These are phyloP conservation scores for Leistus spinibarbis DNA, from an alignment of 2,888 invertebrate genomes.

Conservation along the genomic window DNA sequence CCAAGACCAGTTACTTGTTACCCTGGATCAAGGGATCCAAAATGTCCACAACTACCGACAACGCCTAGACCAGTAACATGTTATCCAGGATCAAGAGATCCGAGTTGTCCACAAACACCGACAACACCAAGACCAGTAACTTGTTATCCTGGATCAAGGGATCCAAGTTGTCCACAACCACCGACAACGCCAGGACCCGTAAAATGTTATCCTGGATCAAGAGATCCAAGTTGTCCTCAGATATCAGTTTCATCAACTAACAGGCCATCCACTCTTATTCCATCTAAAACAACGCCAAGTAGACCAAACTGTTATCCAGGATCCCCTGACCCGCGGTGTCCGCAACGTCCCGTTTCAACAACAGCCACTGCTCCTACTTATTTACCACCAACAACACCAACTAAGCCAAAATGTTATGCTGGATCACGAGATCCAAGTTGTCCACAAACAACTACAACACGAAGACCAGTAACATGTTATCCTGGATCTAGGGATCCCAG, in stretches of 20 bases:
- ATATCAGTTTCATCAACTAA: conserved; percentile 41
- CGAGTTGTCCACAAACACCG: conserved; percentile 45
- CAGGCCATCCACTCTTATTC: not conserved
- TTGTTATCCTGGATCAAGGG: not conserved
- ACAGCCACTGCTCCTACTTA: not conserved
- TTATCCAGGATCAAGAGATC: conserved; percentile 44
- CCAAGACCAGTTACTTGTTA: conserved; percentile 25
- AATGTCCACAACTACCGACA: conserved; percentile 46
- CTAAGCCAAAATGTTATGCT: conserved; percentile 52
- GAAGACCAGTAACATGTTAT: conserved; percentile 44
- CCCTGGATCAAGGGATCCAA: conserved; percentile 44
- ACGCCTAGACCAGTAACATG: conserved; percentile 49
- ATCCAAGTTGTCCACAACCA: conserved; percentile 34
- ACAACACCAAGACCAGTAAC: no score
- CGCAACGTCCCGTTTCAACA: conserved; percentile 41
- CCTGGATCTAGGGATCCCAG: conserved; percentile 53
- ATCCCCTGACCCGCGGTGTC: conserved; percentile 44
- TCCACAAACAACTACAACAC: conserved; percentile 42
- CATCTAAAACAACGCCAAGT: conserved; percentile 5
- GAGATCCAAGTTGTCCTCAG: conserved; percentile 51
- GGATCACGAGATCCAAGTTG: conserved; percentile 52
- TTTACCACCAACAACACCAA: conserved; percentile 42
- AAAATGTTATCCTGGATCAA: conserved; percentile 13
- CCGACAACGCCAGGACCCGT: conserved; percentile 47
- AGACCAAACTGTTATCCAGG: conserved; percentile 47